Evolutionary conservation across 2,888 invertebrate species (phyloP).

Genomic region (Drosophila hamatofila): DNA sequence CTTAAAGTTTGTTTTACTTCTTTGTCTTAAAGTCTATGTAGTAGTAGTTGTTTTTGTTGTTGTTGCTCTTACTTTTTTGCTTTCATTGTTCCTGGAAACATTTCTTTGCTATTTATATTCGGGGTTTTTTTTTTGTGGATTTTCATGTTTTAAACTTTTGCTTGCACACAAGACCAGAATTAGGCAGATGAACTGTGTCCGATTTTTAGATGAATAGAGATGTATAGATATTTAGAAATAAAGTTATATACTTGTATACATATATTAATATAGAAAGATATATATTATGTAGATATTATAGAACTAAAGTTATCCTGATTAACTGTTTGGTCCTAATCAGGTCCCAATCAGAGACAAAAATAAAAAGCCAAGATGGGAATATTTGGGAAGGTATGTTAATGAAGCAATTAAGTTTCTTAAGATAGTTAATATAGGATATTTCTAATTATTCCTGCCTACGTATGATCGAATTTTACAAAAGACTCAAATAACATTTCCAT

Average conservation of each 20-base stretch:
- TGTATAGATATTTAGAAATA: background rate
- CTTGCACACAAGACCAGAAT: constrained; percentile 2
- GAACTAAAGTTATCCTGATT: too few species aligned
- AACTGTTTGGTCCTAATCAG: background rate
- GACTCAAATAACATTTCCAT: too few species aligned
- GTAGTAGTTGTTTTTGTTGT: constrained; percentile 33
- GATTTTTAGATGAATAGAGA: background rate
- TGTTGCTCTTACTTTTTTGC: constrained; percentile 15
- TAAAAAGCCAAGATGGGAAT: background rate
- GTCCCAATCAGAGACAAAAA: background rate
- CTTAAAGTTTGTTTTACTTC: constrained; percentile 78
- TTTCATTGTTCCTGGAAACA: constrained; percentile 71
- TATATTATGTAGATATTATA: background rate
- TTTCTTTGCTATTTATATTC: constrained; percentile 31
- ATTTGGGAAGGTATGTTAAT: too few species aligned
- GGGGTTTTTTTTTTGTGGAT: constrained; percentile 35
- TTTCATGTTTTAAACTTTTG: constrained; percentile 34
- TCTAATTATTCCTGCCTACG: too few species aligned
- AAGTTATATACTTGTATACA: background rate
- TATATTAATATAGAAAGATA: too few species aligned
- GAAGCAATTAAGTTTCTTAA: too few species aligned
- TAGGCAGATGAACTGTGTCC: background rate
- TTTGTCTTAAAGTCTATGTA: constrained; percentile 52
- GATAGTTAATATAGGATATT: too few species aligned
- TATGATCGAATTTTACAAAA: too few species aligned